A percentile compares a stretch with the other conserved stretches of the same genome.
phyloP scores from a whole-genome alignment of 2,113 vertebrate species.

The Podarcis raffonei region DNA sequence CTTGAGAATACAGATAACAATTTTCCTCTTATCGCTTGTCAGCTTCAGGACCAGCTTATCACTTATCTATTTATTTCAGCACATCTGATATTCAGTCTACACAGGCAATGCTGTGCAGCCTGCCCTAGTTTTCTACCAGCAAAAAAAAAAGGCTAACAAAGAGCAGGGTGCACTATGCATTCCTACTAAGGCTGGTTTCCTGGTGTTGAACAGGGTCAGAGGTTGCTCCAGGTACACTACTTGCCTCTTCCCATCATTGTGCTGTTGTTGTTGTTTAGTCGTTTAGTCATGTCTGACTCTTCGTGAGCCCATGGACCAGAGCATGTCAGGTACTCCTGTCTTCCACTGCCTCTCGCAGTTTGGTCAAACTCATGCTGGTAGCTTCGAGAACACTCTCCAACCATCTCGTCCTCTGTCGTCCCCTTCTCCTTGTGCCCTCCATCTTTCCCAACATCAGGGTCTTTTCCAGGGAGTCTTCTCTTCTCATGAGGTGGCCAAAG shows the following conservation, averaged over 20 bases:
- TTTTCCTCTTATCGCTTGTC: constrained; percentile 2
- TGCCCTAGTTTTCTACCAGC: background rate
- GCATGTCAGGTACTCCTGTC: no score
- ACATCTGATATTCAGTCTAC: background rate
- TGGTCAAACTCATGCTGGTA: no score
- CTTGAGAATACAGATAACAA: constrained; percentile 12
- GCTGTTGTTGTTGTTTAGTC: no score
- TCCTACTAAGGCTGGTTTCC: background rate
- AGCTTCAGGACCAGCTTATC: background rate
- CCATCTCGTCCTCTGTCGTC: no score
- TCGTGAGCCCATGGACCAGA: no score
- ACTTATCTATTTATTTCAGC: background rate
- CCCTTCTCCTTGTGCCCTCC: no score
- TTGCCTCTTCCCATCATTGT: background rate
- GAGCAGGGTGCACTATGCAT: background rate
- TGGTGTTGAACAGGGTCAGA: background rate
- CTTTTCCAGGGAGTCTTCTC: no score
- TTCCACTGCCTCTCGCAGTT: no score
- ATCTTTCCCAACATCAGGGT: no score
- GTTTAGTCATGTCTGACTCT: no score
- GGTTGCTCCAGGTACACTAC: background rate
- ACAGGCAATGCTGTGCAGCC: background rate
- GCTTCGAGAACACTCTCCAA: no score
- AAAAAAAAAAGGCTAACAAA: background rate
- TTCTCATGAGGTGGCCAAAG: no score